phyloP scores from a whole-genome alignment of 2,797 vertebrate genomes.

The Champsocephalus esox region DNA sequence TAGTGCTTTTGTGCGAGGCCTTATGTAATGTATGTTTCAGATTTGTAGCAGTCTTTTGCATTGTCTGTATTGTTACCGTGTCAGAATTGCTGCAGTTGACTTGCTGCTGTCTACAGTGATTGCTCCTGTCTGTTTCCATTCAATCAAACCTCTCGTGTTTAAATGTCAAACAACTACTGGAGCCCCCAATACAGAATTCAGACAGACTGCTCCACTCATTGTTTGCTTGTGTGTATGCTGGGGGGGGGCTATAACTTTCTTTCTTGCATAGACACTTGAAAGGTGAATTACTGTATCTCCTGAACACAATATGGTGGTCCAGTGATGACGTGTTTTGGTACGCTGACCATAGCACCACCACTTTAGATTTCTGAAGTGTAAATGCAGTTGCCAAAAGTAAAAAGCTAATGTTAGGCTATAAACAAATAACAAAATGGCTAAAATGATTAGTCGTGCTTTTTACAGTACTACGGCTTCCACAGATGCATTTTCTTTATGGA shows the following conservation, averaged over 20 bases:
- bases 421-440: no score
- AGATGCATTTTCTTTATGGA: no score
- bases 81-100: not conserved
- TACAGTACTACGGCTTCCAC: no score
- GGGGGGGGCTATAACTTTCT: not conserved
- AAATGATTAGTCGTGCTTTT: no score
- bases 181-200: constrained; percentile 2
- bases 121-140: constrained; percentile 8
- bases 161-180: no score
- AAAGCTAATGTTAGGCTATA: no score
- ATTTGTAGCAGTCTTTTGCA: not conserved
- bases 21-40: not conserved
- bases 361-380: no score
- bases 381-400: no score
- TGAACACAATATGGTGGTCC: not conserved
- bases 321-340: no score
- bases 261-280: not conserved
- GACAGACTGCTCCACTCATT: constrained; percentile 9
- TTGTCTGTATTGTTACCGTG: not conserved
- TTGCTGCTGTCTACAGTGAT: constrained; percentile 10
- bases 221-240: not conserved
- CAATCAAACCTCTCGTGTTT: constrained; percentile 11
- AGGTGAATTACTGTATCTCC: constrained; percentile 2
- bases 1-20: no score
- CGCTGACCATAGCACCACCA: no score